Percentiles rank a stretch among this genome's conserved stretches.
Evolutionary conservation across 2,113 vertebrate genomes (phyloP).

Genomic region (Rhadina sibilatrix): DNA sequence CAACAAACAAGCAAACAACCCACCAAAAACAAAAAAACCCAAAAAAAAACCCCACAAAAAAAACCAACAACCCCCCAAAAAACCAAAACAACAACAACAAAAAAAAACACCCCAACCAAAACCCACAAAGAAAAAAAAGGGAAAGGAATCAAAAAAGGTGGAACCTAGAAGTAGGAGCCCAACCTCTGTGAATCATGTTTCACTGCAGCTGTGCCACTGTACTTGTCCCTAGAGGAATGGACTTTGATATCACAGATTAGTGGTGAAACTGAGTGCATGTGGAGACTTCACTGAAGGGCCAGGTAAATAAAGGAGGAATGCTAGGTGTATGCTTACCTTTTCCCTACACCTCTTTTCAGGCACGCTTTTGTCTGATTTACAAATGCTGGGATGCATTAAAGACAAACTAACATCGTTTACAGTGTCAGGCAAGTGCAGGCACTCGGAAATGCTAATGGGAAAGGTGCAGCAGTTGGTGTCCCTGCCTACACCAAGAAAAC

Average conservation of each 20-base stretch:
- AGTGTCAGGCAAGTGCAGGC: background rate
- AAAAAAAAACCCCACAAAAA: background rate
- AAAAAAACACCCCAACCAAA: too few species aligned
- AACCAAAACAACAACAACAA: background rate
- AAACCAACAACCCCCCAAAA: too few species aligned
- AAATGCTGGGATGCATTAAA: background rate
- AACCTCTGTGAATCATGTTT: constrained; percentile 6
- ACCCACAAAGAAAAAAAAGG: background rate
- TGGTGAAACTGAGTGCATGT: background rate
- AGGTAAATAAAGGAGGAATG: background rate
- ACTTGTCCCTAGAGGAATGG: background rate
- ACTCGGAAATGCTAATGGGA: background rate
- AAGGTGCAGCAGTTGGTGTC: background rate
- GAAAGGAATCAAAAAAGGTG: background rate
- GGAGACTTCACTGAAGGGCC: background rate
- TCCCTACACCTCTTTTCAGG: background rate
- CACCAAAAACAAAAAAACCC: too few species aligned
- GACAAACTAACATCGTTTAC: background rate
- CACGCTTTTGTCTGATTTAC: background rate
- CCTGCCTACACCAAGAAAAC: background rate
- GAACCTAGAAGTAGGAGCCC: background rate
- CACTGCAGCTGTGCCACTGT: background rate
- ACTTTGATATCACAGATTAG: constrained; percentile 5
- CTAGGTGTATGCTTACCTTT: background rate
- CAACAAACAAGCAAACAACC: background rate